Conservation (phyloP, 1,140 invertebrate species). For the Heliconius himera region DNA sequence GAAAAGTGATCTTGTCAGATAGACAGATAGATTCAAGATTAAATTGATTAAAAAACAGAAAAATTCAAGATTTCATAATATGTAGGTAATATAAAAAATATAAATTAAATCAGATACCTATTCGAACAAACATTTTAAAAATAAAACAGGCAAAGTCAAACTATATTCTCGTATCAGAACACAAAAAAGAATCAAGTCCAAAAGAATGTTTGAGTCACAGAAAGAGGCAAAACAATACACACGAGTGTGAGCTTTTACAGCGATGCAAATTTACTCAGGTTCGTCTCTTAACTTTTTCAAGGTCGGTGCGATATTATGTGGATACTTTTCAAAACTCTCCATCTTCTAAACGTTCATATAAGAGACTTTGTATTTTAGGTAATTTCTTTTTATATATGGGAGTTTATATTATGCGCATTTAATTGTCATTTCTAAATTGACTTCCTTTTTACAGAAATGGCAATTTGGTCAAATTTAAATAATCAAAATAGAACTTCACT, state of each 20-base stretch:
- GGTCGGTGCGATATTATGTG: background rate
- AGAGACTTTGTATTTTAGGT: too few species aligned
- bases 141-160: background rate
- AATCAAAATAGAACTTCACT: too few species aligned
- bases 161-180: background rate
- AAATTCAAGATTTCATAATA: background rate
- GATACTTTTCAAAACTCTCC: too few species aligned
- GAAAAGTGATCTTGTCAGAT: too few species aligned
- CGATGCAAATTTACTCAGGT: background rate
- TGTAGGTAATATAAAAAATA: background rate
- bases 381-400: too few species aligned
- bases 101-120: background rate
- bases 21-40: too few species aligned
- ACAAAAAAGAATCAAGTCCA: background rate
- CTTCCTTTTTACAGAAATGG: too few species aligned
- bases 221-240: conserved; percentile 5
- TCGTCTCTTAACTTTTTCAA: background rate
- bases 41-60: too few species aligned
- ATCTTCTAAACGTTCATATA: too few species aligned
- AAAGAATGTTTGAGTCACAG: background rate
- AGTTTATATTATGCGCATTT: too few species aligned
- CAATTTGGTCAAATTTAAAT: too few species aligned
- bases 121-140: background rate
- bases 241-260: background rate
- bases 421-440: too few species aligned